Evolutionary conservation across 1,140 invertebrate genomes (phyloP).

Genomic region (Camponotus vicinus): DNA sequence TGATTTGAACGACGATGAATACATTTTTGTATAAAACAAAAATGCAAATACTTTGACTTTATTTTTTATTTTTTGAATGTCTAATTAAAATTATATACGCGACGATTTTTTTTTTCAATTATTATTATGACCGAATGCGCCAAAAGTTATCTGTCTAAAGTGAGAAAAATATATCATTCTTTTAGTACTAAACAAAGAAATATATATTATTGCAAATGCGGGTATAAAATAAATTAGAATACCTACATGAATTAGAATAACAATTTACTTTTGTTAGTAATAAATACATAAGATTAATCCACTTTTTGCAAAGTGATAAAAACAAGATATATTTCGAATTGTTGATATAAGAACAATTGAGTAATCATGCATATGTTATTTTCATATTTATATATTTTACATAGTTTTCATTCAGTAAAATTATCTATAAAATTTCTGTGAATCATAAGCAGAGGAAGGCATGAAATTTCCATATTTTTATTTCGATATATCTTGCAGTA

Average conservation of each 20-base stretch:
- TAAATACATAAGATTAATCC: not conserved
- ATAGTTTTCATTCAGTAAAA: not conserved
- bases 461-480: constrained; percentile 3
- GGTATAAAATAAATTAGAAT: not conserved
- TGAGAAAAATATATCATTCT: too few relatives aligned
- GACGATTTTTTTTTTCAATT: not conserved
- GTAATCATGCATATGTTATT: not conserved
- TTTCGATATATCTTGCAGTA: not conserved
- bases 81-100: not conserved
- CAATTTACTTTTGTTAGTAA: constrained; percentile 1
- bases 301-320: not conserved
- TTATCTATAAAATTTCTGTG: not conserved
- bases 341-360: not conserved
- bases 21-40: not conserved
- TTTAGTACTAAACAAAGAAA: not conserved
- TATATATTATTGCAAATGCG: not conserved
- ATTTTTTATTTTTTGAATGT: not conserved
- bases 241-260: not conserved
- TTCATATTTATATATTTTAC: not conserved
- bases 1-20: not conserved
- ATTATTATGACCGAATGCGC: not conserved
- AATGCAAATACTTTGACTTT: not conserved
- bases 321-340: not conserved
- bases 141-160: too few relatives aligned
- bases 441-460: not conserved